These are phyloP conservation scores for Imbricaverruca yamaguchii DNA, from an alignment of 2,888 invertebrate species.

Conservation along the genomic window DNA sequence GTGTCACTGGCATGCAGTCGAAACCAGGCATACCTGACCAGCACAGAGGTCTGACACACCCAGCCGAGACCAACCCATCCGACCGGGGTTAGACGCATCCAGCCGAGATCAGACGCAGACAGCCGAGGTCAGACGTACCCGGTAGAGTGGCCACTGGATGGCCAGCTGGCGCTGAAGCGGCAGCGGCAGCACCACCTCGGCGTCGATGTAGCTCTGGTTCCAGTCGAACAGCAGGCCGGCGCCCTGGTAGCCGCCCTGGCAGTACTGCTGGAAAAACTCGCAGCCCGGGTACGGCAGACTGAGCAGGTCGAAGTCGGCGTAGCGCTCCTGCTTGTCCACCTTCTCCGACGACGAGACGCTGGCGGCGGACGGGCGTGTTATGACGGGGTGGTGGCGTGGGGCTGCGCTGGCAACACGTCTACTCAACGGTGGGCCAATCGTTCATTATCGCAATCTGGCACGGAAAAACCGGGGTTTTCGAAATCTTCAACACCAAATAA, in stretches of 20 bases:
- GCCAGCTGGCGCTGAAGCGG: neutral
- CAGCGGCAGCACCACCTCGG: constrained; percentile 46
- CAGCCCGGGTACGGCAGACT: constrained; percentile 75
- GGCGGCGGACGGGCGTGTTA: constrained; percentile 32
- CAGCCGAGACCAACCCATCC: no score
- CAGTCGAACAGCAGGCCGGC: constrained; percentile 63
- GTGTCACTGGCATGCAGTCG: no score
- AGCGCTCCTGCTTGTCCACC: constrained; percentile 67
- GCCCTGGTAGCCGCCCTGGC: constrained; percentile 60
- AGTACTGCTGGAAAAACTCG: constrained; percentile 69
- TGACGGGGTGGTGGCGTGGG: no score
- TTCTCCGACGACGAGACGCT: constrained; percentile 77
- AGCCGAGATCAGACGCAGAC: no score
- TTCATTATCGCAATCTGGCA: no score
- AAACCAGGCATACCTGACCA: no score
- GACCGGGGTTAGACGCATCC: no score
- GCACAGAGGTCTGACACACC: no score
- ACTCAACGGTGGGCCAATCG: no score
- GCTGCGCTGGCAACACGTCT: no score
- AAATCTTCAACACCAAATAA: no score
- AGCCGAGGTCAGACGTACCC: constrained; percentile 8
- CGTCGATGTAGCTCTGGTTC: constrained; percentile 61
- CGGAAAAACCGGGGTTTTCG: no score
- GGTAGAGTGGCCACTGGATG: neutral
- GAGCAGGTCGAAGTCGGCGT: constrained; percentile 61